Percentiles rank a stretch among this genome's conserved stretches.
Evolutionary conservation across 2,797 vertebrate genomes (phyloP).

Genomic region (Furcifer pardalis): DNA sequence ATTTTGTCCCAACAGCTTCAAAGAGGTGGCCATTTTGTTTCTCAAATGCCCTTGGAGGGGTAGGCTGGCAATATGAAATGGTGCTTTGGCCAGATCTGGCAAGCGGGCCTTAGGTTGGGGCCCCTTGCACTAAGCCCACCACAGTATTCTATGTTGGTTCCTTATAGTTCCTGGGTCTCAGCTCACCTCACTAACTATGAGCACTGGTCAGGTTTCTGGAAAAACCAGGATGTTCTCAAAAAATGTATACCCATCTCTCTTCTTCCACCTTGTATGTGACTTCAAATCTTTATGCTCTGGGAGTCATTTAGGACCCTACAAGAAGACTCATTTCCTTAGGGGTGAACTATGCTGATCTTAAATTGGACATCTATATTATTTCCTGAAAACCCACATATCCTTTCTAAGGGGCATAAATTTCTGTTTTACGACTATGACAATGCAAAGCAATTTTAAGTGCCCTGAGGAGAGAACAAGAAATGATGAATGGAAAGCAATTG

Average conservation of each 20-base stretch:
- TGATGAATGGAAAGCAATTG: constrained; percentile 62
- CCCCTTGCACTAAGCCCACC: too few species aligned
- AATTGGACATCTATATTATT: constrained; percentile 70
- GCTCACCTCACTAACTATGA: neutral
- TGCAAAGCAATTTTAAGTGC: constrained; percentile 74
- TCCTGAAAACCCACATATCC: constrained; percentile 66
- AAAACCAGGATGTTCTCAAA: neutral
- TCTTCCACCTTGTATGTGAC: neutral
- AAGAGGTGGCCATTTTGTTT: too few species aligned
- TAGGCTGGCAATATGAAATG: too few species aligned
- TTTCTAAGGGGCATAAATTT: constrained; percentile 67
- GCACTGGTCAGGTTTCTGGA: neutral
- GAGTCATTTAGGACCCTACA: constrained; percentile 45
- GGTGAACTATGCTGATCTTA: constrained; percentile 66
- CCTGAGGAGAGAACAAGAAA: constrained; percentile 64
- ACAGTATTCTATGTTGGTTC: neutral
- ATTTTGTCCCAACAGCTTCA: too few species aligned
- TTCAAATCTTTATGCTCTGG: neutral
- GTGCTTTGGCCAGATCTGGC: too few species aligned
- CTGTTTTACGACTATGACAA: constrained; percentile 60
- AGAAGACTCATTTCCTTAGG: constrained; percentile 63
- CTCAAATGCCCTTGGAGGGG: too few species aligned
- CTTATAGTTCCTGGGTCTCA: neutral
- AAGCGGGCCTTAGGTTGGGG: too few species aligned
- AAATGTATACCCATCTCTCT: neutral